Evolutionary conservation across 1,140 invertebrate species (phyloP).

Genomic region (Arctopsyche grandis): DNA sequence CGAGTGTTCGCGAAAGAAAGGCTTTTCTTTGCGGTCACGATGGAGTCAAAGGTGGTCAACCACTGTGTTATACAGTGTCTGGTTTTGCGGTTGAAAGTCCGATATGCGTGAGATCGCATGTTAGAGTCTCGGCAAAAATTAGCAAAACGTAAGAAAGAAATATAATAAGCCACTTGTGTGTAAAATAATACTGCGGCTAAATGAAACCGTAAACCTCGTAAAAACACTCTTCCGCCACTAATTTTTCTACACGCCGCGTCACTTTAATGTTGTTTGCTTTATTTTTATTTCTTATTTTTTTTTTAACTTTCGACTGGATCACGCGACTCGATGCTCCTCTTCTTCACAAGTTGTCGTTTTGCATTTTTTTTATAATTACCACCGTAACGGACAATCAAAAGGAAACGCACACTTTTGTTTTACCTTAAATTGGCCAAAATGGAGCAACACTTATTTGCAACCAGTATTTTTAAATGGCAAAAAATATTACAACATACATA

Average conservation of each 20-base stretch:
- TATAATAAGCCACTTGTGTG: conserved; percentile 45
- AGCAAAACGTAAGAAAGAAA: conserved; percentile 46
- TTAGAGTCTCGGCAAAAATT: conserved; percentile 33
- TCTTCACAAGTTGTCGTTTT: conserved; percentile 5
- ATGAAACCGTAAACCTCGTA: conserved; percentile 48
- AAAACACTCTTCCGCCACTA: conserved; percentile 43
- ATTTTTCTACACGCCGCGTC: not conserved
- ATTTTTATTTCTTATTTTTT: conserved; percentile 16
- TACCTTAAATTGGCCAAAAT: not conserved
- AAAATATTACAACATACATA: too few species aligned
- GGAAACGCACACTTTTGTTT: not conserved
- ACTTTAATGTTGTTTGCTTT: conserved; percentile 21
- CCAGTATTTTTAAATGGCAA: not conserved
- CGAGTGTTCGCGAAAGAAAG: not conserved
- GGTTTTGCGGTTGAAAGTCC: conserved; percentile 37
- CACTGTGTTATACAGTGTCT: not conserved
- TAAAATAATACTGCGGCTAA: conserved; percentile 45
- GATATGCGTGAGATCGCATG: conserved; percentile 50
- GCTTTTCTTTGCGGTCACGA: conserved; percentile 14
- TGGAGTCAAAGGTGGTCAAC: conserved; percentile 14
- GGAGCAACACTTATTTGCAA: conserved; percentile 1
- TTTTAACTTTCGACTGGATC: not conserved
- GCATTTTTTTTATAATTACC: conserved; percentile 19
- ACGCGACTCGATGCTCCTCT: conserved; percentile 26
- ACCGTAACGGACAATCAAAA: not conserved